Conservation (phyloP, 2,797 vertebrate genomes). For the Eremophila alpestris region DNA sequence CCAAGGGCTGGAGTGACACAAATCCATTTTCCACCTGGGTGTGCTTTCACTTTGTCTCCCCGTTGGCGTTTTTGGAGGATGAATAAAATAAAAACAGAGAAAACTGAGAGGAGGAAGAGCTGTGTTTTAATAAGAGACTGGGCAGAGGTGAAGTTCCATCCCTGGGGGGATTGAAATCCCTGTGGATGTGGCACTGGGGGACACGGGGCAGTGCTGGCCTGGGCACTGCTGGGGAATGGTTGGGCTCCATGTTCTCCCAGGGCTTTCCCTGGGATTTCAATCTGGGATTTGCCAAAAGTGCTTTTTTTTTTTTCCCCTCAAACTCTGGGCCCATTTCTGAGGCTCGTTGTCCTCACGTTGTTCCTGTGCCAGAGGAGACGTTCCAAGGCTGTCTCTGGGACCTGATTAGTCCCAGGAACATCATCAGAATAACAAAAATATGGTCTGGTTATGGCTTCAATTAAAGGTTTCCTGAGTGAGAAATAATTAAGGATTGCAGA, state of each 20-base stretch:
- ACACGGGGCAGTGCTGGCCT: background rate
- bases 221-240: background rate
- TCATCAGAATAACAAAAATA: constrained; percentile 39
- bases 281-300: fast-evolving
- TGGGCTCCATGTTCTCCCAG: fast-evolving
- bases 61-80: background rate
- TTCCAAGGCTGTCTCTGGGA: background rate
- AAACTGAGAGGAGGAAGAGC: background rate
- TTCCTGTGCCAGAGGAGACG: background rate
- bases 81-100: background rate
- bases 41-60: background rate
- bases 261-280: background rate
- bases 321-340: background rate
- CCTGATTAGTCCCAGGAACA: background rate
- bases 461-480: constrained; percentile 17
- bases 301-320: background rate
- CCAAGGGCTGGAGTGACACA: background rate
- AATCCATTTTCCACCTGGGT: background rate
- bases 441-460: background rate
- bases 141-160: background rate
- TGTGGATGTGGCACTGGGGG: background rate
- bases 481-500: background rate
- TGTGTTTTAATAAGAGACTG: background rate
- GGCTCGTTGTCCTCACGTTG: fast-evolving
- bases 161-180: background rate